phyloP scores from a whole-genome alignment of 2,797 vertebrate species.

The Argyrosomus regius region DNA sequence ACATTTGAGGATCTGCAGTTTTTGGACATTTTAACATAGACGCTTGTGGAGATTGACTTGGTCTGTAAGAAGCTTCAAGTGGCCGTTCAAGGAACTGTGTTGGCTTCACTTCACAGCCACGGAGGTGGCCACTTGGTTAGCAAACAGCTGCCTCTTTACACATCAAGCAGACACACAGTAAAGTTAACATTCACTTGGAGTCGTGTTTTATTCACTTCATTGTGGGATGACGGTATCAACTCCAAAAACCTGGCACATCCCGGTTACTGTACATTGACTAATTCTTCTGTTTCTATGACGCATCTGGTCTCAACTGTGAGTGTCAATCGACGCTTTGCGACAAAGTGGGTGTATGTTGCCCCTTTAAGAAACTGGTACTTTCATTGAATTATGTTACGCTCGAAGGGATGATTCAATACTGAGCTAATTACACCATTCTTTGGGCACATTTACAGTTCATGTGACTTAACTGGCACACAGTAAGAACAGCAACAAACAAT shows the following conservation, averaged over 20 bases:
- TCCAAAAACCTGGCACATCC: neutral
- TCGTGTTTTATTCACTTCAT: too few relatives aligned
- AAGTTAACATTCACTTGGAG: too few relatives aligned
- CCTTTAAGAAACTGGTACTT: slow-evolving; percentile 26
- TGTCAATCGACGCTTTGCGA: neutral
- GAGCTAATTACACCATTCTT: slow-evolving; percentile 36
- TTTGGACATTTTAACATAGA: too few relatives aligned
- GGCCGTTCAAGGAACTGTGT: too few relatives aligned
- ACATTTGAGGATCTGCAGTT: too few relatives aligned
- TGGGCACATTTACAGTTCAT: slow-evolving; percentile 24
- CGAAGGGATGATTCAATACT: slow-evolving; percentile 29
- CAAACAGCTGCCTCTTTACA: too few relatives aligned
- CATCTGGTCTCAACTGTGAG: neutral
- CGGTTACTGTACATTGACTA: neutral
- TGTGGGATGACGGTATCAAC: too few relatives aligned
- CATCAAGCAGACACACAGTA: too few relatives aligned
- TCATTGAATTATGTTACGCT: slow-evolving; percentile 8
- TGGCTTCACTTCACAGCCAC: too few relatives aligned
- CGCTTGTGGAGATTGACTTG: too few relatives aligned
- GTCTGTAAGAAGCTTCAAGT: too few relatives aligned
- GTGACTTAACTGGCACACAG: slow-evolving; percentile 39
- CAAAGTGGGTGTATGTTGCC: neutral
- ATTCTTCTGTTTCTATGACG: neutral
- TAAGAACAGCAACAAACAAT: slow-evolving; percentile 40
- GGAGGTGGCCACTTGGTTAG: too few relatives aligned